Conservation (phyloP, 2,888 invertebrate genomes). For the Diarsia brunnea region DNA sequence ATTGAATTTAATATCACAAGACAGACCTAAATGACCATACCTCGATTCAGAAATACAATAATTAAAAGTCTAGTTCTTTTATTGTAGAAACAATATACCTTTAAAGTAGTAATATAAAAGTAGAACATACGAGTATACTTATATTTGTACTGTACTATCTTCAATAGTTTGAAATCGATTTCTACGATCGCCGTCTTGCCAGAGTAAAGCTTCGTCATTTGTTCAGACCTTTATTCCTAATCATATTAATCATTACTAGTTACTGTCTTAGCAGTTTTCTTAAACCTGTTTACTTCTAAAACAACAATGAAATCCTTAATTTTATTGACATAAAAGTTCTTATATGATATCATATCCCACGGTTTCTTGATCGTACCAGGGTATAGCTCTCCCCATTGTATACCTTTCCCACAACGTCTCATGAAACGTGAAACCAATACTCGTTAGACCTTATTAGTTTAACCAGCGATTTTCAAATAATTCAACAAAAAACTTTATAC, state of each 20-base stretch:
- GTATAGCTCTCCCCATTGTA: slow-evolving; percentile 64
- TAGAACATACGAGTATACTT: background rate
- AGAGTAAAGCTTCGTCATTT: background rate
- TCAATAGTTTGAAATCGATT: background rate
- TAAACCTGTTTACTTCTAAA: slow-evolving; percentile 5
- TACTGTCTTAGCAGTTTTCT: background rate
- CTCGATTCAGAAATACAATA: background rate
- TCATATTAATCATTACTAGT: background rate
- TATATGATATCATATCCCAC: slow-evolving; percentile 61
- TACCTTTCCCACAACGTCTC: slow-evolving; percentile 59
- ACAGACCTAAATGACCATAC: background rate
- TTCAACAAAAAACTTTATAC: slow-evolving; percentile 7
- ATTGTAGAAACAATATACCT: background rate
- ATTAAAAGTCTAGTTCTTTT: background rate
- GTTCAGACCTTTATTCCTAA: background rate
- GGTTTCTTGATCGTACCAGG: slow-evolving; percentile 58
- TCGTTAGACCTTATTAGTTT: slow-evolving; percentile 42
- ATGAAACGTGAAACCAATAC: slow-evolving; percentile 61
- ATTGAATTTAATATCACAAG: background rate
- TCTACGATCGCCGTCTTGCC: background rate
- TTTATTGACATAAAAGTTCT: slow-evolving; percentile 35
- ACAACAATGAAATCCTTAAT: slow-evolving; percentile 38
- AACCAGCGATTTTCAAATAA: slow-evolving; percentile 42
- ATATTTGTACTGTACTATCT: background rate
- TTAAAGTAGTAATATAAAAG: background rate